phyloP scores from a whole-genome alignment of 2,888 invertebrate genomes.

The Cryptocephalus moraei region DNA sequence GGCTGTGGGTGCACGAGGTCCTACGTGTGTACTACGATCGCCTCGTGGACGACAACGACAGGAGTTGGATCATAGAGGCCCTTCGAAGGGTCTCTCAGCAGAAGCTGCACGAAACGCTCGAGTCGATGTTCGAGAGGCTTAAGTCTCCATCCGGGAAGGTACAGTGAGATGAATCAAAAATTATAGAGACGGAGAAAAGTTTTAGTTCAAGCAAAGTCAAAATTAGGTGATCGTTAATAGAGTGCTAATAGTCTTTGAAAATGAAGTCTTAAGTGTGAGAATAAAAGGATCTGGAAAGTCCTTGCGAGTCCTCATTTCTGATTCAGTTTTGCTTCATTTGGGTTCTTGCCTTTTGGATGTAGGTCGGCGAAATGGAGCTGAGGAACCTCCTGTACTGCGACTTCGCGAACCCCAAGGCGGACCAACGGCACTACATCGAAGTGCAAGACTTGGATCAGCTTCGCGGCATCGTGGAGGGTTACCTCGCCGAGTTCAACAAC shows the following conservation, averaged over 20 bases:
- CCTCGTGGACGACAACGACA: slow-evolving; percentile 73
- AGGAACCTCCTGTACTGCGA: slow-evolving; percentile 87
- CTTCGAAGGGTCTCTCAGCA: slow-evolving; percentile 50
- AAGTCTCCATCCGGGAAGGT: slow-evolving; percentile 24
- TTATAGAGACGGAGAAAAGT: no score
- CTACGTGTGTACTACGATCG: slow-evolving; percentile 89
- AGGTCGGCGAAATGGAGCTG: slow-evolving; percentile 72
- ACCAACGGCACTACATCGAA: slow-evolving; percentile 80
- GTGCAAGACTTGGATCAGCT: slow-evolving; percentile 74
- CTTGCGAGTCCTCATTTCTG: no score
- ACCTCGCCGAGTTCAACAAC: slow-evolving; percentile 83
- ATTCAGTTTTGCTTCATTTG: no score
- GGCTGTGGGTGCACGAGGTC: slow-evolving; percentile 91
- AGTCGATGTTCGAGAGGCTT: slow-evolving; percentile 60
- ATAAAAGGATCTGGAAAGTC: no score
- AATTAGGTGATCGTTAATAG: no score
- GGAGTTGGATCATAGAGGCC: slow-evolving; percentile 68
- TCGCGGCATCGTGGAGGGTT: slow-evolving; percentile 74
- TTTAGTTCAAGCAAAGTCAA: no score
- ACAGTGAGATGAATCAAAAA: no score
- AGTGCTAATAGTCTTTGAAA: no score
- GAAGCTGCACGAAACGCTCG: slow-evolving; percentile 57
- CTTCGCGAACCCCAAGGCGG: slow-evolving; percentile 89
- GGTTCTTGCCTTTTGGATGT: slow-evolving; percentile 12
- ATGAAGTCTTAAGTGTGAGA: no score